Evolutionary conservation across 2,797 vertebrate genomes (phyloP).

Genomic region (Gadopsis bispinosus): DNA sequence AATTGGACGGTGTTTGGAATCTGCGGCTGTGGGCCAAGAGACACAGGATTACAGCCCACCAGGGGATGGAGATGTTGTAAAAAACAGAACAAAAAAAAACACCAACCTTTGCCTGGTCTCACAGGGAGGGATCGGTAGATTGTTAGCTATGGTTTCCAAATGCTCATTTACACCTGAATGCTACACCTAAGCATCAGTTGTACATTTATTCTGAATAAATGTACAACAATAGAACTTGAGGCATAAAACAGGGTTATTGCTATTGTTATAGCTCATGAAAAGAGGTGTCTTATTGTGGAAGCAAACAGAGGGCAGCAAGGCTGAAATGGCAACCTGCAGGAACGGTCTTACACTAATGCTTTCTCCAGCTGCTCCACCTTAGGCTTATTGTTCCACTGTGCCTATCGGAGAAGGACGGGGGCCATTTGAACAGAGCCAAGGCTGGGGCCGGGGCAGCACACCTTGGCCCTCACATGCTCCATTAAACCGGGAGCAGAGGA

Average conservation of each 20-base stretch:
- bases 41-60: constrained; percentile 56
- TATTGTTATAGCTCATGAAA: constrained; percentile 31
- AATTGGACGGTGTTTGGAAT: constrained; percentile 60
- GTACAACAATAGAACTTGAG: constrained; percentile 27
- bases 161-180: constrained; percentile 41
- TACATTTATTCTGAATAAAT: constrained; percentile 33
- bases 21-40: constrained; percentile 57
- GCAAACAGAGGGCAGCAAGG: constrained; percentile 55
- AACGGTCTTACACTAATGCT: constrained; percentile 76
- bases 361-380: constrained; percentile 80
- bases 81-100: constrained; percentile 2
- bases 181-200: constrained; percentile 6
- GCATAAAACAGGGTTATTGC: constrained; percentile 7
- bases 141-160: constrained; percentile 28
- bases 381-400: constrained; percentile 74
- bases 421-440: constrained; percentile 58
- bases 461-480: constrained; percentile 73
- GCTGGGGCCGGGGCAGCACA: constrained; percentile 51
- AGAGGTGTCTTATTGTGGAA: constrained; percentile 35
- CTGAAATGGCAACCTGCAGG: constrained; percentile 74
- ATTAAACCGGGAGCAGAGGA: constrained; percentile 74
- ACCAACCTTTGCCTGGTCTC: constrained; percentile 19
- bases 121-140: constrained; percentile 22
- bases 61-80: constrained; percentile 27
- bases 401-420: constrained; percentile 55